These are phyloP conservation scores for Phylloscopus whistleri DNA, from an alignment of 2,113 vertebrate species.

Conservation along the genomic window DNA sequence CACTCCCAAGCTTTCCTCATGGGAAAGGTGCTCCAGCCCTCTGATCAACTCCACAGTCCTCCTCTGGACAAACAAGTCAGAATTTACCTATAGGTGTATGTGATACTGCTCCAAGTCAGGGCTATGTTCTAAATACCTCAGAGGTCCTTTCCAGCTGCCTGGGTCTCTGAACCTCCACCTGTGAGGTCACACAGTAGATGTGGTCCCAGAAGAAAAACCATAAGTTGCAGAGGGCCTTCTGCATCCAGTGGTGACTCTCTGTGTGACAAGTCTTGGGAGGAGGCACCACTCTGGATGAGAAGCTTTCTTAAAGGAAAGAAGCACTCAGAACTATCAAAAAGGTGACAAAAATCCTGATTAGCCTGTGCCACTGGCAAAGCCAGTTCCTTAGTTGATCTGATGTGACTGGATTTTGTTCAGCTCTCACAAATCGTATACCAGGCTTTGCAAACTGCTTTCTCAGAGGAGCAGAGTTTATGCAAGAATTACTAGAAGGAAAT, in stretches of 20 bases:
- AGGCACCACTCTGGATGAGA: neutral
- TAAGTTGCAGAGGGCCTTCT: neutral
- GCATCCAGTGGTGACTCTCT: neutral
- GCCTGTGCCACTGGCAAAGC: neutral
- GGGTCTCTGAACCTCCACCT: neutral
- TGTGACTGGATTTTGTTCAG: neutral
- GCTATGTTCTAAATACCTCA: neutral
- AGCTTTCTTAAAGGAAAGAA: neutral
- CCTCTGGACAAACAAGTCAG: neutral
- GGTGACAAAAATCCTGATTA: neutral
- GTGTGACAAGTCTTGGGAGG: neutral
- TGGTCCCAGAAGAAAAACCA: neutral
- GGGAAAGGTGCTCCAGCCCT: neutral
- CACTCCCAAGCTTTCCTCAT: neutral
- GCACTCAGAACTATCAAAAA: neutral
- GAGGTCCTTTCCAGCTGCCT: neutral
- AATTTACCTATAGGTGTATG: neutral
- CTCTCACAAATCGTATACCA: neutral
- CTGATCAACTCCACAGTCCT: neutral
- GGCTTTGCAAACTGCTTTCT: neutral
- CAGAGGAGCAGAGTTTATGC: neutral
- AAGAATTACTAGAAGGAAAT: constrained; percentile 10
- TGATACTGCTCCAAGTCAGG: neutral
- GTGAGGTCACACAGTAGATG: neutral
- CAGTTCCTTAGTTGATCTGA: neutral